These are phyloP conservation scores for Drosophila repletoides DNA, from an alignment of 1,140 invertebrate species.

Conservation along the genomic window DNA sequence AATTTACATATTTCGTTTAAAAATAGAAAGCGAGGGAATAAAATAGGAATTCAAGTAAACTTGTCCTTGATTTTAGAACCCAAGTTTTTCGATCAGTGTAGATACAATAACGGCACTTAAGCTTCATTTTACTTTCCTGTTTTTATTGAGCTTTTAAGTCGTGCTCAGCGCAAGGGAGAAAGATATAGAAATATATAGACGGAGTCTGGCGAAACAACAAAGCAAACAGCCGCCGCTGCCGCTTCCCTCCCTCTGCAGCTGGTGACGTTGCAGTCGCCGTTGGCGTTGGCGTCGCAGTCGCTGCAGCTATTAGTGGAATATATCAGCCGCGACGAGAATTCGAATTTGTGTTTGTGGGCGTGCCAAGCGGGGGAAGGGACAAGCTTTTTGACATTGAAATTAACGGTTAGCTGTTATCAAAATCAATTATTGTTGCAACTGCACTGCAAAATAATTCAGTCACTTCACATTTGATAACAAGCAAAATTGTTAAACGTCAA, in stretches of 20 bases:
- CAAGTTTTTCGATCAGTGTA: no score
- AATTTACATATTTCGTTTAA: no score
- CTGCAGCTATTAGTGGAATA: constrained; percentile 66
- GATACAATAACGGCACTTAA: constrained; percentile 44
- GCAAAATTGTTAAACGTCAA: no score
- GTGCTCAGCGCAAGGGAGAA: constrained; percentile 20
- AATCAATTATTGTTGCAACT: constrained; percentile 56
- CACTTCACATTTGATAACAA: no score
- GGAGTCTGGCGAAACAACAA: constrained; percentile 5
- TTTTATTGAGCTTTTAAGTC: constrained; percentile 30
- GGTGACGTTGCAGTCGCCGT: not conserved
- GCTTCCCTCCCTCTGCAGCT: no score
- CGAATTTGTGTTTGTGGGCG: constrained; percentile 22
- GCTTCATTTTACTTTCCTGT: constrained; percentile 31
- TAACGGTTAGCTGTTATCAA: constrained; percentile 68
- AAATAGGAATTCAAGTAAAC: no score
- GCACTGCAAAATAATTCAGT: no score
- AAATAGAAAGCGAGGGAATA: no score
- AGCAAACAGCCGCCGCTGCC: not conserved
- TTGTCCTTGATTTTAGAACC: no score
- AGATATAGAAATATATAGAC: not conserved
- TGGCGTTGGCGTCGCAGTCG: constrained; percentile 26
- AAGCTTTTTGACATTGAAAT: constrained; percentile 68
- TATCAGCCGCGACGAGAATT: constrained; percentile 63
- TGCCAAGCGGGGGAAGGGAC: not conserved